phyloP scores from a whole-genome alignment of 2,797 vertebrate genomes.

The Gymnothorax reevesii region DNA sequence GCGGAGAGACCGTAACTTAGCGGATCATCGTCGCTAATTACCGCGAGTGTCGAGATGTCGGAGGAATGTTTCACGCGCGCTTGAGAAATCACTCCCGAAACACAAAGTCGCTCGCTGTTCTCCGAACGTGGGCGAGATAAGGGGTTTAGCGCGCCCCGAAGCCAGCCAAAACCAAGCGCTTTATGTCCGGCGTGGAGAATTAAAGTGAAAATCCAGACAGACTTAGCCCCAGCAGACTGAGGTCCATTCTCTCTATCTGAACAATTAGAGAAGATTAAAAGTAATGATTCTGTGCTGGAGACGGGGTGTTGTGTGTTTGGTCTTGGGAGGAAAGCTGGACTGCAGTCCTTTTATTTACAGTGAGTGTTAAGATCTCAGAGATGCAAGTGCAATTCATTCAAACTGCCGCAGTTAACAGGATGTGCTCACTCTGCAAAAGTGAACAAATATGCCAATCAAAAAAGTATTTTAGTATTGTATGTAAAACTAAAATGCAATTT shows the following conservation, averaged over 20 bases:
- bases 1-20: slow-evolving; percentile 23
- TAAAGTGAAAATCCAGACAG: slow-evolving; percentile 51
- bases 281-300: slow-evolving; percentile 29
- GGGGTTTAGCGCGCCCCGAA: slow-evolving; percentile 37
- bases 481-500: no score
- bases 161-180: slow-evolving; percentile 32
- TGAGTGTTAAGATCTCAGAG: slow-evolving; percentile 30
- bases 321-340: not conserved
- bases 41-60: slow-evolving; percentile 42
- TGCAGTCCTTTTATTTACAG: not conserved
- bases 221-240: slow-evolving; percentile 47
- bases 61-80: slow-evolving; percentile 42
- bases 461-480: no score
- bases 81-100: slow-evolving; percentile 38
- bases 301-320: not conserved
- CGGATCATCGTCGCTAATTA: slow-evolving; percentile 43
- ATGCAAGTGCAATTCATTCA: slow-evolving; percentile 49
- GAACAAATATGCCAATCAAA: not conserved
- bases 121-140: slow-evolving; percentile 31
- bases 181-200: slow-evolving; percentile 44
- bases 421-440: not conserved
- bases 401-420: not conserved
- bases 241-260: slow-evolving; percentile 35
- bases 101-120: slow-evolving; percentile 33
- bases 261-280: slow-evolving; percentile 46